These are phyloP conservation scores for Harmothoe impar DNA, from an alignment of 2,888 invertebrate species.

Conservation along the genomic window DNA sequence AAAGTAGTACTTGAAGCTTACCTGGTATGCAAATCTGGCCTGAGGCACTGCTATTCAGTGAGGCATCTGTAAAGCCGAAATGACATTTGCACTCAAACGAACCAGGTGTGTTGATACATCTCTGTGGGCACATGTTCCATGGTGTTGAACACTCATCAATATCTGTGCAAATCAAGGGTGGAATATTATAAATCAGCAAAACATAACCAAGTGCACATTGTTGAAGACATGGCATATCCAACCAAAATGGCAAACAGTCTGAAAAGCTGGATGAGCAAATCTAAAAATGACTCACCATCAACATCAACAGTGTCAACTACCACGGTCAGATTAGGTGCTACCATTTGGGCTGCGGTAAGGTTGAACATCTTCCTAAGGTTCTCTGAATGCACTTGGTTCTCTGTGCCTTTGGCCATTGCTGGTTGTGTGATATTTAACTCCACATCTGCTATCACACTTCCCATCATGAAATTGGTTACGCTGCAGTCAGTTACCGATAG, in stretches of 20 bases:
- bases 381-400: not conserved
- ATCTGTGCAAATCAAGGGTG: conserved; percentile 5
- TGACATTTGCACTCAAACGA: not conserved
- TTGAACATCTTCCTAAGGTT: not conserved
- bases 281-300: not conserved
- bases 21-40: conserved; percentile 12
- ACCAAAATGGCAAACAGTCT: not conserved
- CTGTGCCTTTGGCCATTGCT: not conserved
- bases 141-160: not conserved
- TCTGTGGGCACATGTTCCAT: conserved; percentile 20
- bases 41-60: not conserved
- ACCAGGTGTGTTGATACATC: not conserved
- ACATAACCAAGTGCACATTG: not conserved
- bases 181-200: not conserved
- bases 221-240: not conserved
- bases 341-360: not conserved
- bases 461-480: not conserved
- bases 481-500: not conserved
- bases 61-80: not conserved
- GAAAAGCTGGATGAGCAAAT: not conserved
- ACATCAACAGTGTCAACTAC: not conserved
- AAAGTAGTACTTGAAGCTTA: not conserved
- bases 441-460: not conserved
- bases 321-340: not conserved
- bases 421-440: not conserved